Conservation (phyloP, 1,140 invertebrate species). For the Drosophila sucinea region DNA sequence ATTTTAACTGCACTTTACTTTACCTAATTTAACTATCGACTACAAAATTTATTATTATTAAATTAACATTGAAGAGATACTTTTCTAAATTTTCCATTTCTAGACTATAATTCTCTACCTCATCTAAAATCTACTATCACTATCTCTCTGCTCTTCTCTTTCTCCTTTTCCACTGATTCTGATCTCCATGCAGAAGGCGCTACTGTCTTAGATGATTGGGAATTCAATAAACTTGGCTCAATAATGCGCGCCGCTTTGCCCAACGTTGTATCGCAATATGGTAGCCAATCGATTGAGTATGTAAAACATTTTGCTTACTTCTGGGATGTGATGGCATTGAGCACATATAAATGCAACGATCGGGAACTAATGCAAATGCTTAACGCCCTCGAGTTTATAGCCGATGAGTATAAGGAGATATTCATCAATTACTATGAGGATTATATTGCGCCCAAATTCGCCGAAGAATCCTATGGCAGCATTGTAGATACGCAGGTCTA, state of each 20-base stretch:
- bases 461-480: conserved; percentile 64
- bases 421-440: conserved; percentile 74
- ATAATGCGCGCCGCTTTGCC: conserved; percentile 61
- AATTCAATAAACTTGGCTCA: conserved; percentile 68
- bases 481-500: conserved; percentile 70
- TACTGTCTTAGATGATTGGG: conserved; percentile 63
- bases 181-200: conserved; percentile 38
- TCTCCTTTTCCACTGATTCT: conserved; percentile 1
- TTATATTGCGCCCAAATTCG: conserved; percentile 70
- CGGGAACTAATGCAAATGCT: conserved; percentile 72
- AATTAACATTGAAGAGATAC: background rate
- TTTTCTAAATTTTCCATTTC: background rate
- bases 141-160: conserved; percentile 36
- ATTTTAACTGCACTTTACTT: background rate
- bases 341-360: conserved; percentile 67
- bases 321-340: conserved; percentile 69
- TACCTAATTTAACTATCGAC: background rate
- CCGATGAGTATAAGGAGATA: conserved; percentile 69
- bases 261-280: conserved; percentile 54
- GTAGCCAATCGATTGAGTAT: conserved; percentile 60
- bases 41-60: background rate
- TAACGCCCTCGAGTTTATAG: conserved; percentile 68
- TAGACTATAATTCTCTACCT: background rate
- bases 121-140: conserved; percentile 24
- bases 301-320: conserved; percentile 67